Conservation (phyloP, 2,113 vertebrate species). For the Sus scrofa region T2T-Sscrofa CM000820.6:88643501-88644000, state of each 20-base stretch:
- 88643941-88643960: background rate
- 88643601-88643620: background rate
- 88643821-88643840: background rate
- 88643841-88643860: background rate
- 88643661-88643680: background rate
- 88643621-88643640: background rate
- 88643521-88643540: background rate
- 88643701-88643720: background rate
- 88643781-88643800: background rate
- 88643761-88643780: constrained; percentile 34
- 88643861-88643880: background rate
- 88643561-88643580: background rate
- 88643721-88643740: background rate
- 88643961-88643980: background rate
- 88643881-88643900: background rate
- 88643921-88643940: background rate
- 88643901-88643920: background rate
- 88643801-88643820: background rate
- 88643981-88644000: background rate
- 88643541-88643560: background rate
- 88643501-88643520: background rate
- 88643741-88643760: background rate
- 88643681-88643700: background rate
- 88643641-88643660: background rate
- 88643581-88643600: background rate